These are phyloP conservation scores for Sussaba pulchella DNA, from an alignment of 2,888 invertebrate genomes.

Conservation along the genomic window DNA sequence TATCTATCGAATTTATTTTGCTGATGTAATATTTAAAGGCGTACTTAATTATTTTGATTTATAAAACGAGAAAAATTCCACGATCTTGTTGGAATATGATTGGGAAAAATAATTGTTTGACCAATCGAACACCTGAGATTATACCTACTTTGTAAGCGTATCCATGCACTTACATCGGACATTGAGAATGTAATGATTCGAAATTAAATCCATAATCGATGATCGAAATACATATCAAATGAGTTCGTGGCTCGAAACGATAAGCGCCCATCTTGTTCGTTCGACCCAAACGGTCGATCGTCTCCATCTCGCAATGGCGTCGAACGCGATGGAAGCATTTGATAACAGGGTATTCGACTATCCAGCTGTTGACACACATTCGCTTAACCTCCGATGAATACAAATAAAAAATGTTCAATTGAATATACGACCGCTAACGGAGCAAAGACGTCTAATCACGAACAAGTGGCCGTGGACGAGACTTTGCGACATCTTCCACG, in stretches of 20 bases:
- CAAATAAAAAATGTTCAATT: no score
- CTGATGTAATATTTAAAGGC: no score
- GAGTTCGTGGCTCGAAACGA: neutral
- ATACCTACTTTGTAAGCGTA: no score
- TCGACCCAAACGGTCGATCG: neutral
- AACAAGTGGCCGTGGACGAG: neutral
- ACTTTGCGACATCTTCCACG: neutral
- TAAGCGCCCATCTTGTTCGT: neutral
- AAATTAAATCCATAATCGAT: neutral
- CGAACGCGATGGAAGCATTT: slow-evolving; percentile 14
- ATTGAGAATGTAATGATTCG: neutral
- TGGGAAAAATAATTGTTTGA: no score
- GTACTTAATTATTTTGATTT: no score
- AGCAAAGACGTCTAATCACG: neutral
- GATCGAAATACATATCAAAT: neutral
- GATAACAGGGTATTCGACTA: slow-evolving; percentile 40
- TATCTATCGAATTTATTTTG: no score
- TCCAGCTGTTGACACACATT: slow-evolving; percentile 31
- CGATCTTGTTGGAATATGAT: no score
- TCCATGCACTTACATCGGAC: no score
- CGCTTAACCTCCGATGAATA: slow-evolving; percentile 5
- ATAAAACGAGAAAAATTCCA: no score
- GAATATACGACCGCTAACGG: slow-evolving; percentile 23
- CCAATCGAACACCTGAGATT: no score
- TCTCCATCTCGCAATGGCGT: neutral